Percentiles rank a stretch among this genome's conserved stretches.
phyloP scores from a whole-genome alignment of 2,888 invertebrate genomes.

The Rotaria sp. region DNA sequence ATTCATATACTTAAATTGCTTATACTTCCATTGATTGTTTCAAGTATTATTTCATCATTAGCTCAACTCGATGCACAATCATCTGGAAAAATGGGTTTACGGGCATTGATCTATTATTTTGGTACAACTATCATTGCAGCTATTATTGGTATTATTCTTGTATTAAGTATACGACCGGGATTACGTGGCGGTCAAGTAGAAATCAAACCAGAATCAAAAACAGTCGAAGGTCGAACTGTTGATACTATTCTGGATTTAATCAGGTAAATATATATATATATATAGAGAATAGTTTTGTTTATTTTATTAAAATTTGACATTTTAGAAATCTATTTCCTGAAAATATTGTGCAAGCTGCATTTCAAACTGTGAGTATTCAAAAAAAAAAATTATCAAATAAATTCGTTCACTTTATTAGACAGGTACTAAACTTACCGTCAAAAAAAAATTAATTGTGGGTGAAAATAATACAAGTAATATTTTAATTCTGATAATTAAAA shows the following conservation, averaged over 20 bases:
- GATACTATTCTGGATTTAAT: constrained; percentile 39
- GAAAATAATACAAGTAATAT: not conserved
- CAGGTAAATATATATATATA: not conserved
- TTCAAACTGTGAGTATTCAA: constrained; percentile 63
- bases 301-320: not conserved
- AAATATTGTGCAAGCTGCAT: constrained; percentile 77
- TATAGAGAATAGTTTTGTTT: not conserved
- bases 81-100: constrained; percentile 63
- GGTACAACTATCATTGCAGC: constrained; percentile 65
- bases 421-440: not conserved
- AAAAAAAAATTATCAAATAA: not conserved
- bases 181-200: constrained; percentile 45
- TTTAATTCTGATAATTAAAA: too few species aligned
- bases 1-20: constrained; percentile 67
- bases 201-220: constrained; percentile 24
- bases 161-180: constrained; percentile 64
- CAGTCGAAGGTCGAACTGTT: constrained; percentile 27
- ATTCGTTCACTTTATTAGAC: not conserved
- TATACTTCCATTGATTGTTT: constrained; percentile 65
- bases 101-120: constrained; percentile 64
- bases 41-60: constrained; percentile 63
- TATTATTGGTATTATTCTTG: constrained; percentile 63
- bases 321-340: constrained; percentile 84
- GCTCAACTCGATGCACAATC: constrained; percentile 64
- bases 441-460: not conserved